A percentile compares a stretch with the other conserved stretches of the same genome.
These are phyloP conservation scores for Phenganax subtilis DNA, from an alignment of 92 coral and sea anemone genomes.

Conservation along the genomic window DNA sequence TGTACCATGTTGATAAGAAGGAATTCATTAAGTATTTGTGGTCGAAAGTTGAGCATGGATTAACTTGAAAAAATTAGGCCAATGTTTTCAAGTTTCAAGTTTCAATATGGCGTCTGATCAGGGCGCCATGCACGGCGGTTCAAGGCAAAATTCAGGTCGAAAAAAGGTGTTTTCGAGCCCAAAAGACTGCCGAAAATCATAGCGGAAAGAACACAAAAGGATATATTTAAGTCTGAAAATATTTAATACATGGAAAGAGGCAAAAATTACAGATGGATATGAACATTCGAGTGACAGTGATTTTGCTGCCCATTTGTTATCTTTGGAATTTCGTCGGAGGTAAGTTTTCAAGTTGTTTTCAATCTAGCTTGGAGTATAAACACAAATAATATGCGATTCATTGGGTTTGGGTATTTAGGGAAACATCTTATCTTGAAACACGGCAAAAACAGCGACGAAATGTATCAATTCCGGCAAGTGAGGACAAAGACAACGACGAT, in stretches of 20 bases:
- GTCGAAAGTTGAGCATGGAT: not conserved
- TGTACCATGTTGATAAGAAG: too few species aligned
- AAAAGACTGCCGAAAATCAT: constrained; percentile 6
- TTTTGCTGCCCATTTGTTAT: too few species aligned
- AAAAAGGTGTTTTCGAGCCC: constrained; percentile 10
- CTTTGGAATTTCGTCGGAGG: too few species aligned
- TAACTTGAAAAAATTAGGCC: not conserved
- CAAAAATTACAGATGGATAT: not conserved
- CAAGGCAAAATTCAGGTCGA: not conserved
- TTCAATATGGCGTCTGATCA: constrained; percentile 8
- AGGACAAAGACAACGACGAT: too few species aligned
- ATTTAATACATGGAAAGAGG: constrained; percentile 10
- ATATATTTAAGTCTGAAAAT: constrained; percentile 7
- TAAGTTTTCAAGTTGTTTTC: not conserved
- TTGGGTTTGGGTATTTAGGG: constrained; percentile 17
- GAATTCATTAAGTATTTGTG: too few species aligned
- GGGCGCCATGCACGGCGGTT: constrained; percentile 7
- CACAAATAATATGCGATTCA: not conserved
- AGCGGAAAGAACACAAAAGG: not conserved
- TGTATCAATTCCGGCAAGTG: too few species aligned
- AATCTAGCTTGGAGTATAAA: constrained; percentile 6
- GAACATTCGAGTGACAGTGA: constrained; percentile 1
- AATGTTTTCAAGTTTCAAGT: not conserved
- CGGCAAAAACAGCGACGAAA: too few species aligned
- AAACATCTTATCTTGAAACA: not conserved